Conservation (phyloP, 2,797 vertebrate species). For the Fratercula arctica region DNA sequence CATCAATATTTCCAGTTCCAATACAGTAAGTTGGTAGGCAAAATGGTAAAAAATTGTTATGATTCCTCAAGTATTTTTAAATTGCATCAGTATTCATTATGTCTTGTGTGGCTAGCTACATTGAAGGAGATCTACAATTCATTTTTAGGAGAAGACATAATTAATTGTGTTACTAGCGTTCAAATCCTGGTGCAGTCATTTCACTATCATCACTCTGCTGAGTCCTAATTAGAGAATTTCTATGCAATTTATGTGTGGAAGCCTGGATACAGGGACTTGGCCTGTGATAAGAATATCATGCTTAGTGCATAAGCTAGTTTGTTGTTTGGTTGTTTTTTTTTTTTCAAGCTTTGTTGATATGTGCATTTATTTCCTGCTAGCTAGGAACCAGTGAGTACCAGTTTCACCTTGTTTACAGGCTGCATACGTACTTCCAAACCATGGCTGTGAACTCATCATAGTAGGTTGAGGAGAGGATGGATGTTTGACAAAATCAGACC, state of each 20-base stretch:
- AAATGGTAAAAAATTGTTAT: background rate
- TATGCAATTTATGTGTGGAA: background rate
- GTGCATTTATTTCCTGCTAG: background rate
- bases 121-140: background rate
- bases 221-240: slow-evolving; percentile 17
- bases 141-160: background rate
- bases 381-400: background rate
- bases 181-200: background rate
- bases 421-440: background rate
- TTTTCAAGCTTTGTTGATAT: background rate
- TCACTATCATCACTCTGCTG: background rate
- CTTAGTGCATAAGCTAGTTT: background rate
- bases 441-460: background rate
- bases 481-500: background rate
- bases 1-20: background rate
- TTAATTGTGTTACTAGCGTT: background rate
- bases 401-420: background rate
- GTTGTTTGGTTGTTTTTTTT: background rate
- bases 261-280: background rate
- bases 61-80: background rate
- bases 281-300: background rate
- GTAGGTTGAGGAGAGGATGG: background rate
- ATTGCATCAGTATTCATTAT: background rate
- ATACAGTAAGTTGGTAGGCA: background rate
- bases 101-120: background rate